Evolutionary conservation across 1,140 invertebrate species (phyloP).

Genomic region (Lepidurus packardi): DNA sequence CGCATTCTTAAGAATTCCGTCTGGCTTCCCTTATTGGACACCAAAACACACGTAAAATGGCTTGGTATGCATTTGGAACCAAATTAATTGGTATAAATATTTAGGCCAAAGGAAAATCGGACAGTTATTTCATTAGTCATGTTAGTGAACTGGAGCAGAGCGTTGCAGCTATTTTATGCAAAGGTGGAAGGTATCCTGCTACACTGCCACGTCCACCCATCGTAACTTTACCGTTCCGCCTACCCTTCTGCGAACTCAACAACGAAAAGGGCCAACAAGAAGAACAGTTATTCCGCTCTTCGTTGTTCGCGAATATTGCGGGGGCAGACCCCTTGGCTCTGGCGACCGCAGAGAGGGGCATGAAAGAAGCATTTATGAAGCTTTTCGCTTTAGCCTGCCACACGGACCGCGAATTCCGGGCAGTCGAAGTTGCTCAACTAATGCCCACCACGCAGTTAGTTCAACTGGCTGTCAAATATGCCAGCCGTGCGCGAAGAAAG

Average conservation of each 20-base stretch:
- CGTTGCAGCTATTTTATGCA: constrained; percentile 75
- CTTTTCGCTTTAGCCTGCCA: constrained; percentile 79
- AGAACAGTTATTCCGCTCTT: constrained; percentile 61
- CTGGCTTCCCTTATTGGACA: constrained; percentile 75
- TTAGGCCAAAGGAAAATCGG: constrained; percentile 57
- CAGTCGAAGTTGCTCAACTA: constrained; percentile 76
- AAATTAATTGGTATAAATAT: constrained; percentile 36
- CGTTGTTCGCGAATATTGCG: constrained; percentile 34
- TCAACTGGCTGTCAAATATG: constrained; percentile 80
- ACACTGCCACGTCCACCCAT: constrained; percentile 78
- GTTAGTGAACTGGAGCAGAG: constrained; percentile 68
- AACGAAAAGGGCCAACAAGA: constrained; percentile 77
- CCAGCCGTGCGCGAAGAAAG: constrained; percentile 63
- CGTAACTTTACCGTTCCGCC: constrained; percentile 58
- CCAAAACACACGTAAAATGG: constrained; percentile 55
- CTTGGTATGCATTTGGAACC: not conserved
- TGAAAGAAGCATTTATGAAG: constrained; percentile 75
- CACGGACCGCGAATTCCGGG: constrained; percentile 75
- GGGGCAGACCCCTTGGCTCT: constrained; percentile 38
- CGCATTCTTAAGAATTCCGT: constrained; percentile 57
- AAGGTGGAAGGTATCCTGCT: constrained; percentile 76
- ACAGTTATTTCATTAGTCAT: constrained; percentile 74
- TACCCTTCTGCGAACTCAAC: constrained; percentile 73
- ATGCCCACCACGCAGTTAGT: constrained; percentile 68
- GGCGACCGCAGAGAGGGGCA: constrained; percentile 56